Evolutionary conservation across 2,113 vertebrate species (phyloP), one percentile per base, ranked within the genome.

Genomic region (Oreochromis tanganicae): DNA sequence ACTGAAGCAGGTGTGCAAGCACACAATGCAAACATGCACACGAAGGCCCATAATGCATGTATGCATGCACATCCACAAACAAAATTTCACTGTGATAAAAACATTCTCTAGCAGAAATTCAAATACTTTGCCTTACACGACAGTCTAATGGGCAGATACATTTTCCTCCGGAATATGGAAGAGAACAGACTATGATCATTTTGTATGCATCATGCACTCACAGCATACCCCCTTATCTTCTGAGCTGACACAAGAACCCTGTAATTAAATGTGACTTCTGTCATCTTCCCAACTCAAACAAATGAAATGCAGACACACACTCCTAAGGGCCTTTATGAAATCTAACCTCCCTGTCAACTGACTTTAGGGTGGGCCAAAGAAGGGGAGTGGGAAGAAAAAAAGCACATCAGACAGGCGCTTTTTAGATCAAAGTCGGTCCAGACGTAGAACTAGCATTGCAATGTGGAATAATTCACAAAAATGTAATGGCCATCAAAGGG

Each of bases 251-350:
- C 80, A 85, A 82, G 89, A 89, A 90, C 27, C 90, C n/a, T 7
- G 27, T 94, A 93, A 95, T 95, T 93, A 93, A 94, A 93, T 94
- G 85, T 90, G 91, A 94, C 92, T 96, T 85, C 87, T 94, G 92
- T 94, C 94, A 95, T 94, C 92, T 90, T 91, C 86, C 86, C 83
- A 83, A 81, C 81, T 93, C 91, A 90, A 88, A 94, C 87, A 94
- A 94, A 93, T 91, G 75, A 93, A 94, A 95, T 59, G 83, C 87
- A 38, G 68, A 88, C 87, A 83, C 81, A 66, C 57, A 73, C 90
- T 93, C 92, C 68, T 86, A 85, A 81, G 80, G 81, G 90, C 48
- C 52, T 90, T 89, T 88, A 90, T 93, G 85, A 91, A 93, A 89
- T 85, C 84, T 85, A 93, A 94, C 91, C 89, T 89, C 87, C 81